A percentile compares a stretch with the other conserved stretches of the same genome.
These are phyloP conservation scores for Cephus rjabovi DNA, from an alignment of 2,888 invertebrate species.

Conservation along the genomic window DNA sequence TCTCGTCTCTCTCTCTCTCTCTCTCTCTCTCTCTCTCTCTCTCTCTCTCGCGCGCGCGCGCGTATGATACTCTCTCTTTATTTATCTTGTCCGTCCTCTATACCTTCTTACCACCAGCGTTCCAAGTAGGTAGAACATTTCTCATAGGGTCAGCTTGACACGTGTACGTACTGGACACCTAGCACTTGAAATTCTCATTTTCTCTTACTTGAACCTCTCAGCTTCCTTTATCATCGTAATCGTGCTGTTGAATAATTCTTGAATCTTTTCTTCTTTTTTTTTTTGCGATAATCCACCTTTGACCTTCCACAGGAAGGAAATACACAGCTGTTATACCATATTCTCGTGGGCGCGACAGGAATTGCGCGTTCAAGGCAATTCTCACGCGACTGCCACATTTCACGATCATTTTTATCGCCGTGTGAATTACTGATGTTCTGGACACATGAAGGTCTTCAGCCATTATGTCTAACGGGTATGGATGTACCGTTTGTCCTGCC, in stretches of 20 bases:
- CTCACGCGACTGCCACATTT: background rate
- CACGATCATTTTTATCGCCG: conserved; percentile 6
- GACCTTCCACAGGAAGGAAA: background rate
- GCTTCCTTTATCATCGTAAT: too few relatives aligned
- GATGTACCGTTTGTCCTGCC: background rate
- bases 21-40: conserved; percentile 21
- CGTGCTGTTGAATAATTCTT: background rate
- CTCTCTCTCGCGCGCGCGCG: conserved; percentile 20
- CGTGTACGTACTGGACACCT: background rate
- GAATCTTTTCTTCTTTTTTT: background rate
- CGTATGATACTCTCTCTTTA: conserved; percentile 2
- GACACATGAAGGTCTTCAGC: background rate
- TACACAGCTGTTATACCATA: background rate
- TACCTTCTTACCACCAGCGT: background rate
- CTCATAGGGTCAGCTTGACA: background rate
- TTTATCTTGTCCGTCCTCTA: background rate
- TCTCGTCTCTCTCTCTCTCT: conserved; percentile 24
- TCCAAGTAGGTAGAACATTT: background rate
- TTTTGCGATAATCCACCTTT: conserved; percentile 5
- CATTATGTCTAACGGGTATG: background rate
- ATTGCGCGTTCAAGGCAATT: background rate
- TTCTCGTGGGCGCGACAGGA: background rate
- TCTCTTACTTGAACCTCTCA: background rate
- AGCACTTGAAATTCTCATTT: background rate
- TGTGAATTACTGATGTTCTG: conserved; percentile 9